Percentiles rank a stretch among this genome's conserved stretches.
These are phyloP conservation scores for Poecilus cupreus DNA, from an alignment of 2,888 invertebrate species.

Conservation along the genomic window DNA sequence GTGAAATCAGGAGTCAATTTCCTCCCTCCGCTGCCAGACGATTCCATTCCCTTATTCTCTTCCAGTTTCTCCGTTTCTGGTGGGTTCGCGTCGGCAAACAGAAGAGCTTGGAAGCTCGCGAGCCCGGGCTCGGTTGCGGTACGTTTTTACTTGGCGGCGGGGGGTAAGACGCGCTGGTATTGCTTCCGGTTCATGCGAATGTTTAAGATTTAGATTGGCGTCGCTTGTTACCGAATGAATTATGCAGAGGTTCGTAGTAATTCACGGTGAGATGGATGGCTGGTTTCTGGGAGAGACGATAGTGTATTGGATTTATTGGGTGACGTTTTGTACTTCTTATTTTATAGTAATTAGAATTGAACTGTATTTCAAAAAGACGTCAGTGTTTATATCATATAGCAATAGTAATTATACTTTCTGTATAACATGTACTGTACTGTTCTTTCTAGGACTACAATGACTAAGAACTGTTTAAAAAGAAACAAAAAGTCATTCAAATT, in stretches of 20 bases:
- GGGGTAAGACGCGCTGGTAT: neutral
- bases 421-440: too few species aligned
- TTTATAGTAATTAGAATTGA: too few species aligned
- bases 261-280: conserved; percentile 14
- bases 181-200: conserved; percentile 43
- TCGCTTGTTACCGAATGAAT: conserved; percentile 52
- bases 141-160: neutral
- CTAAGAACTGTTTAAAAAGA: too few species aligned
- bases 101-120: too few species aligned
- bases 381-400: too few species aligned
- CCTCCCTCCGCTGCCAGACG: neutral
- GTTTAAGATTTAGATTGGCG: conserved; percentile 57
- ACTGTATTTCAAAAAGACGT: too few species aligned
- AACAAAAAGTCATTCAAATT: too few species aligned
- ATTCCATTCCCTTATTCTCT: neutral
- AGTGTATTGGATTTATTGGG: neutral
- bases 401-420: too few species aligned
- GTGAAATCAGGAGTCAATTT: neutral
- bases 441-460: too few species aligned
- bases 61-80: neutral
- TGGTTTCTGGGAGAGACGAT: neutral
- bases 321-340: neutral
- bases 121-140: neutral
- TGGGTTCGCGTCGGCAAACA: neutral
- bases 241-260: conserved; percentile 46